phyloP scores from a whole-genome alignment of 1,140 invertebrate genomes.

The Drosophila biarmipes region DNA sequence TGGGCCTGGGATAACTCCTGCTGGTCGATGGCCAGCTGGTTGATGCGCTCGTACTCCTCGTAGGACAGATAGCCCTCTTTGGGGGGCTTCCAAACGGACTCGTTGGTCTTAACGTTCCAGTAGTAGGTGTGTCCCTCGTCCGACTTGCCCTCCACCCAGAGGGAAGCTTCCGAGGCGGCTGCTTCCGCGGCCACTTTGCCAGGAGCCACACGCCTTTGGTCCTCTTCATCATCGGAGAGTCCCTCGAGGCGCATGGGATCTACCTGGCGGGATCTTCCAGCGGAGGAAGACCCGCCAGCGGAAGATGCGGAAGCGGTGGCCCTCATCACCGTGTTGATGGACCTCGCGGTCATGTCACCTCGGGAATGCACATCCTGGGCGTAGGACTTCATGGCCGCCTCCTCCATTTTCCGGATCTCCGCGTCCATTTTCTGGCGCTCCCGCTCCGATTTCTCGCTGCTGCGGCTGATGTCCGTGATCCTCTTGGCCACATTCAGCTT shows the following conservation, averaged over 20 bases:
- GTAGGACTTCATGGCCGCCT: slow-evolving; percentile 93
- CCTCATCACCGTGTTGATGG: slow-evolving; percentile 65
- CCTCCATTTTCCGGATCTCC: slow-evolving; percentile 95
- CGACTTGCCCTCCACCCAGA: slow-evolving; percentile 89
- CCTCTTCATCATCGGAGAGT: slow-evolving; percentile 84
- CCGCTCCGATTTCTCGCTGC: slow-evolving; percentile 91
- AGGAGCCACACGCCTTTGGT: slow-evolving; percentile 68
- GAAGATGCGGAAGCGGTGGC: slow-evolving; percentile 17
- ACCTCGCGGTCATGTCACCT: slow-evolving; percentile 89
- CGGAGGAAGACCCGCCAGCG: neutral
- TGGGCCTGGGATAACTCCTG: slow-evolving; percentile 84
- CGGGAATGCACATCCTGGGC: slow-evolving; percentile 87
- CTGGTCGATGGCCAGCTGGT: slow-evolving; percentile 85
- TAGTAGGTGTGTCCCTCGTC: slow-evolving; percentile 91
- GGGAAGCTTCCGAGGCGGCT: slow-evolving; percentile 80
- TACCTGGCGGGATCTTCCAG: slow-evolving; percentile 49
- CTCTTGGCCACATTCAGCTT: slow-evolving; percentile 96
- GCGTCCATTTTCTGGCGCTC: slow-evolving; percentile 91
- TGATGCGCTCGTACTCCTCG: slow-evolving; percentile 87
- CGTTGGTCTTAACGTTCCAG: slow-evolving; percentile 90
- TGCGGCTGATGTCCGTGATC: slow-evolving; percentile 93
- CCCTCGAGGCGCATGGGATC: slow-evolving; percentile 78
- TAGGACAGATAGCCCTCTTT: slow-evolving; percentile 88
- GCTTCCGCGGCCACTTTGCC: slow-evolving; percentile 76
- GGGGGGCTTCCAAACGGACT: slow-evolving; percentile 88